Base-by-base conservation (phyloP, 2,797 vertebrate genomes). In the Hyperoplus immaculatus region DNA sequence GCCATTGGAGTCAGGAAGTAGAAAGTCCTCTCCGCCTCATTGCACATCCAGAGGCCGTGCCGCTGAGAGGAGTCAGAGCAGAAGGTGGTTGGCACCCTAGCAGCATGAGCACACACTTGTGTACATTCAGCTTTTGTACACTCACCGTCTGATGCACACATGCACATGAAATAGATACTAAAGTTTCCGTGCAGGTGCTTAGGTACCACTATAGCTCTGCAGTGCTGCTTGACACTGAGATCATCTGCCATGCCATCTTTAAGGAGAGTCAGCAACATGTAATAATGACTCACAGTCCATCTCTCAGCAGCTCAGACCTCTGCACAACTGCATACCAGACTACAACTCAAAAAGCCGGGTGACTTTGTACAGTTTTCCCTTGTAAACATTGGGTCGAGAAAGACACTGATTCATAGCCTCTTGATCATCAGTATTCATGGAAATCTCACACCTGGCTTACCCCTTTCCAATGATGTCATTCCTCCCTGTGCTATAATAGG, bases 1-100 rank as follows among this genome's bases (percentile, higher is more conserved):
- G 59, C 81, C 77, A 84, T 90, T 88, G 83, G 67, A 83, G 88
- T 84, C 81, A 88, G 91, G 90, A 94, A 93, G 90, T 91, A 93
- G 93, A 91, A 83, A 88, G 90, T 94, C 87, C 77, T 88, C 83
- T 86, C 69, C 41, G 88, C 86, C 91, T 92, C 93, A 87, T 88
- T 92, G 92, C 92, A 89, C 92, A 89, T 87, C 87, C 91, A 90
- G 89, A 90, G 77, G 88, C 88, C 70, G 62, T 87, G 83, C 85
- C 90, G 85, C 87, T 92, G 83, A 90, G 85, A 87, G 77, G 85
- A 87, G 77, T 79, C 89, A 77, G 85, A 83, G 87, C 80, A 85
- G 87, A 84, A 89, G 89, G 77, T 88, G 87, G 81, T 82, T 79
- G 90, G 86, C 82, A 85, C 85, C 29, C 29, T 29, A 71, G 72